Conservation (phyloP, 2,113 vertebrate species). For the Prunella himalayana region DNA sequence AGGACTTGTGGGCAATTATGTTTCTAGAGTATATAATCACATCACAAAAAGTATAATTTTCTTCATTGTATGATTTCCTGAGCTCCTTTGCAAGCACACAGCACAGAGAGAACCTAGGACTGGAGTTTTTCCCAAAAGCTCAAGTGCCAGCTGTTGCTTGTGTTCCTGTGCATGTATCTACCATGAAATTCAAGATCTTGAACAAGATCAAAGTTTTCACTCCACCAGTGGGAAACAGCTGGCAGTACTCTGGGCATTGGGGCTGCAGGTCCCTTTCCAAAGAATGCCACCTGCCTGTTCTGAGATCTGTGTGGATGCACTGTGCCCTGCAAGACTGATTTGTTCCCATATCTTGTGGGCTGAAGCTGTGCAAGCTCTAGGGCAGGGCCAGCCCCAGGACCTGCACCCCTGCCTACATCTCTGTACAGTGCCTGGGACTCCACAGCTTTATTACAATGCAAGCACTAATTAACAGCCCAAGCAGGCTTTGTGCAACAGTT, state of each 20-base stretch:
- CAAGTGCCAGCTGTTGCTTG: not conserved
- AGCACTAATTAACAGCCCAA: conserved; percentile 27
- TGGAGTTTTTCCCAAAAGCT: not conserved
- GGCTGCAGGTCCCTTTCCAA: not conserved
- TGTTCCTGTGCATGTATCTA: not conserved
- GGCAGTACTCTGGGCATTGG: not conserved
- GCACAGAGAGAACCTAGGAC: not conserved
- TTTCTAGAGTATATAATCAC: not conserved
- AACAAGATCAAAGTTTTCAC: not conserved
- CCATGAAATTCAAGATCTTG: not conserved
- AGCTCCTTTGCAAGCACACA: not conserved
- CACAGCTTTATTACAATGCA: not conserved
- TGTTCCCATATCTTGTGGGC: not conserved
- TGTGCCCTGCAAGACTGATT: not conserved
- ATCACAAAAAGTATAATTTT: not conserved
- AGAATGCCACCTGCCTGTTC: not conserved
- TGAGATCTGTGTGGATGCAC: not conserved
- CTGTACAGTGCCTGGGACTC: not conserved
- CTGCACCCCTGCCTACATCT: not conserved
- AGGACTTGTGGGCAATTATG: not conserved
- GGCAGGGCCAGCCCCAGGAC: not conserved
- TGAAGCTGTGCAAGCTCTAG: rapidly evolving
- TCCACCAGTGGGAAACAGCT: not conserved
- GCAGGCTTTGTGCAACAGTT: not conserved
- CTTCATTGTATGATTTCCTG: not conserved